Evolutionary conservation across 2,113 vertebrate species (phyloP), one percentile per base, ranked within the genome.

Genomic region (Ifrita kowaldi): DNA sequence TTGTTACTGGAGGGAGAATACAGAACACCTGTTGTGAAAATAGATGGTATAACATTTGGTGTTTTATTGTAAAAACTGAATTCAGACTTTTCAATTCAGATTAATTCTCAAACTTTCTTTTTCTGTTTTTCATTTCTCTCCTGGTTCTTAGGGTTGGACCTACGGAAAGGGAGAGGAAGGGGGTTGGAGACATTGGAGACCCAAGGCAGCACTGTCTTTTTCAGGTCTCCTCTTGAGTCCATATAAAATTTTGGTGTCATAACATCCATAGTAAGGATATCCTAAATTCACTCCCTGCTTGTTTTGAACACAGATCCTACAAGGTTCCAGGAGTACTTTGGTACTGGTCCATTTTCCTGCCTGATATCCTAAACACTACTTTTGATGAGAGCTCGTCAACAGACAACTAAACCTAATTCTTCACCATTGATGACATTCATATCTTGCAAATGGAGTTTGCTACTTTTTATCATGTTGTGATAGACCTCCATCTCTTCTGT

Each of bases 1-100:
- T 65, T 74, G 63, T 83, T 94, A 50, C 77, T 91, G 42, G 20
- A 91, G 74, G 32, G 77, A 87, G 30, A 73, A 22, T 42, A 41
- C 11, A 22, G 60, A 91, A 35, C 16, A 91, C 26, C 11, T 30
- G 8, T 23, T 41, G 46, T 42, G 59, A 63, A 86, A 88, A 92
- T 49, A 83, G 69, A 39, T 35, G 4, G 12, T 26, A 9, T 10
- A 57, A 42, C 0, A 0, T 57, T 80, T 49, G 21, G 3, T 33
- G 13, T 18, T 64, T 75, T 27, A 30, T 12, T 57, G 20, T 33
- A 53, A 83, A 44, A 84, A 26, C 4, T 16, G 32, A 69, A 76
- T 39, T 11, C 32, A 41, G 22, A 70, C 27, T 76, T 35, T 71
- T 76, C 14, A 53, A 62, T 62, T 73, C 7, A 32, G 42, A 30